phyloP scores from a whole-genome alignment of 1,140 invertebrate species.

The Drusus annulatus region DNA sequence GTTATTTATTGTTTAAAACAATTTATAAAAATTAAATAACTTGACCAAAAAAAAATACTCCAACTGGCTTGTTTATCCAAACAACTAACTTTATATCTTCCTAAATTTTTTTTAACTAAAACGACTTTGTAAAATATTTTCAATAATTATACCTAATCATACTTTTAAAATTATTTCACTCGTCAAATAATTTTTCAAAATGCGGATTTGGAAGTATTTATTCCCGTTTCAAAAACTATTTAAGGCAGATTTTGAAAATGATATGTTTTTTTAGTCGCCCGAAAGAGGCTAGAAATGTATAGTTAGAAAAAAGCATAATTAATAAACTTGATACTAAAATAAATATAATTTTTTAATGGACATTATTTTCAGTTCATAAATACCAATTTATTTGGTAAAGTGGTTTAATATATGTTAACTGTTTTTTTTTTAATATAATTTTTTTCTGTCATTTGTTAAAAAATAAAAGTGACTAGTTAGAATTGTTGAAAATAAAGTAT shows the following conservation, averaged over 20 bases:
- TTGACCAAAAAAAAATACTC: no score
- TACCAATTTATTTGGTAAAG: slow-evolving; percentile 14
- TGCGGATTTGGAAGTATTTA: no score
- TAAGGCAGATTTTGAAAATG: slow-evolving; percentile 2
- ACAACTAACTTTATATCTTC: no score
- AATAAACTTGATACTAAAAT: slow-evolving; percentile 27
- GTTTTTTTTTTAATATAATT: neutral
- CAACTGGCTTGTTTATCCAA: no score
- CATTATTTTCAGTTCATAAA: slow-evolving; percentile 14
- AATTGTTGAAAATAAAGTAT: slow-evolving; percentile 10
- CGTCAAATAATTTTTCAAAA: no score
- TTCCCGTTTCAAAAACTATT: neutral
- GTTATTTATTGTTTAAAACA: no score
- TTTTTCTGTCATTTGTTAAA: slow-evolving; percentile 14
- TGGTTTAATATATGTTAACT: neutral
- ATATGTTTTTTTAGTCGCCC: neutral
- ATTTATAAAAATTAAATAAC: no score
- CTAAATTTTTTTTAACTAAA: no score
- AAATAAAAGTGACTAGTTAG: slow-evolving; percentile 5
- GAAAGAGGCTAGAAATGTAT: slow-evolving; percentile 11
- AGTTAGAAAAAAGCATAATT: slow-evolving; percentile 29
- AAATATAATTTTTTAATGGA: slow-evolving; percentile 25
- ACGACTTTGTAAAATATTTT: no score
- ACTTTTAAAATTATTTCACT: no score
- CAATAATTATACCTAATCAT: no score